Conservation (phyloP, 2,797 vertebrate genomes). For the Lacerta agilis region DNA sequence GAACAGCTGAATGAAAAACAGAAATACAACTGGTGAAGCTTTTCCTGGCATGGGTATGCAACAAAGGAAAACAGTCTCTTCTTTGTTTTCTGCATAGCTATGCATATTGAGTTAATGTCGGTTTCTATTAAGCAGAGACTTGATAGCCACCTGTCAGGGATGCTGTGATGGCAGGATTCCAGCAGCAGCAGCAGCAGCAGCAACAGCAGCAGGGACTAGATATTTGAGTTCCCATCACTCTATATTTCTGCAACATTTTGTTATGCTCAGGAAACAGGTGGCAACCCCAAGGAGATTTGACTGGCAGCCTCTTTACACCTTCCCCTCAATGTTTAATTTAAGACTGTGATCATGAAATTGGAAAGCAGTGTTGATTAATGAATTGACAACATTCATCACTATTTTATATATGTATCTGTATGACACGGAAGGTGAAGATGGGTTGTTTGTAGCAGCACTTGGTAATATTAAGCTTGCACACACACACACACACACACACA, state of each 20-base stretch:
- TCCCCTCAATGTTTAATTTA: not conserved
- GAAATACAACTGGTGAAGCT: not conserved
- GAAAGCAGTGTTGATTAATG: not conserved
- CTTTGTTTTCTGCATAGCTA: not conserved
- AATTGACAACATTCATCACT: not conserved
- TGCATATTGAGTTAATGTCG: too few relatives aligned
- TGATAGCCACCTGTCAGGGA: too few relatives aligned
- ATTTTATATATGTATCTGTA: not conserved
- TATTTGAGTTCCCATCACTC: too few relatives aligned
- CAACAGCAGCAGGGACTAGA: too few relatives aligned
- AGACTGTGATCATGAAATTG: not conserved
- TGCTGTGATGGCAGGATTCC: too few relatives aligned
- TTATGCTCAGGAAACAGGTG: not conserved
- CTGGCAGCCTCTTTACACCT: not conserved
- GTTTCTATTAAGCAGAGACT: too few relatives aligned
- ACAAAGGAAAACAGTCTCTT: not conserved
- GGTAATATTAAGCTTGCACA: constrained; percentile 19
- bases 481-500: constrained; percentile 28
- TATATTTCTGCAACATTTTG: too few relatives aligned
- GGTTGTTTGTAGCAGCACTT: constrained; percentile 52
- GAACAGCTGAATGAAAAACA: not conserved
- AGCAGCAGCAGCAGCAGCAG: too few relatives aligned
- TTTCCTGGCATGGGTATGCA: not conserved
- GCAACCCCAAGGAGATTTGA: not conserved
- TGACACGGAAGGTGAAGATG: not conserved